Base-by-base conservation (phyloP, 2,113 vertebrate genomes). In the Actinemys pallida region DNA sequence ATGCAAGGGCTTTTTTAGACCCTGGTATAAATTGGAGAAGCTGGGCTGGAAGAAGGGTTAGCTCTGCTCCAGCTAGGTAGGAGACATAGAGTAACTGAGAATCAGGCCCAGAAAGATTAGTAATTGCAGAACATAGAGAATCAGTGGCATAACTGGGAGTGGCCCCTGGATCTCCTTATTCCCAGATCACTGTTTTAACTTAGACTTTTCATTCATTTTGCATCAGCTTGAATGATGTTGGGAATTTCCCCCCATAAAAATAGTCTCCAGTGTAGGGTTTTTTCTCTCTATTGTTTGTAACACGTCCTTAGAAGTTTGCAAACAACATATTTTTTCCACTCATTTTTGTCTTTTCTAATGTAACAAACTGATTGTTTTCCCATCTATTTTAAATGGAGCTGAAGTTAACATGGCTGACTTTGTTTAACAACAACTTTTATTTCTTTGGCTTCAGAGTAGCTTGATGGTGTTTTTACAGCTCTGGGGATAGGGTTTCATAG, bases 331-430 rank as follows among this genome's bases (percentile, higher is more conserved):
- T 82, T 84, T 84, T 83, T 39, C 49, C 85, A 86, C 29, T 39
- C 90, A 92, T 12, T n/a, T 39, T 35, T 91, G 79, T 56, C 53
- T 94, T 95, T 86, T 78, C 56, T 27, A 62, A 81, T 72, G 82
- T 88, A 88, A 88, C 35, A 84, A 82, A 91, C n/a, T 56, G 2
- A 87, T 86, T 72, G 54, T 82, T 87, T 84, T 65, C 91, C 45
- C 47, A 53, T 39, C 52, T 78, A 75, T 88, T 1, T 52, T 50
- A 86, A 75, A 54, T 31, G 86, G 24, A 86, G 20, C 29, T 5
- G 59, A 93, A 93, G 88, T 78, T 90, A 93, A 14, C 82, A 82
- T 42, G 81, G 90, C 59, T 82, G 72, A 56, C 45, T 95, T 53
- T 45, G 10, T 35, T 62, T 92, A 86, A 69, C 72, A 82, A 84